Evolutionary conservation across 2,797 vertebrate species (phyloP), one percentile per base, ranked within the genome.

Genomic region (Mormyrops boulengeri): DNA sequence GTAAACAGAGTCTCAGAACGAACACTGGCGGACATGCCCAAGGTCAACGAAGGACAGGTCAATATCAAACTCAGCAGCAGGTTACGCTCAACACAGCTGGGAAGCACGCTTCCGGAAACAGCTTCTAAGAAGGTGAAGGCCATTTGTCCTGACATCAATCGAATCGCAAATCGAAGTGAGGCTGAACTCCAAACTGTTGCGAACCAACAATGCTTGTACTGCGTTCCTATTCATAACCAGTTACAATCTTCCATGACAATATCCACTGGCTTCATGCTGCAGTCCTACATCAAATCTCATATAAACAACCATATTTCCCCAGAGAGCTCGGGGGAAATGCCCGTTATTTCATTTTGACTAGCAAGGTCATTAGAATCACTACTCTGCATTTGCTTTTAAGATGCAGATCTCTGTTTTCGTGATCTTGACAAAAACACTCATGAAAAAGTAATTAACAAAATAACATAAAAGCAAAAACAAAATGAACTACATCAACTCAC

Each of bases 221-320:
- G 57, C 52, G 89, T 87, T 89, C 89, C 88, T 91, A 90, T 91
- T 90, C 89, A 90, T 89, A 91, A 89, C 88, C 57, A 69, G 89
- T 89, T 88, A 89, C 90, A 95, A 94, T 96, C 93, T 93, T 93
- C 91, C 93, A 93, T 93, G 92, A 95, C 93, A 94, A 95, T 94
- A 95, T 95, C 94, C 93, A 93, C 92, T 91, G 93, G 94, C 94
- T 88, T 94, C 92, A 94, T 88, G 57, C 47, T 86, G 52, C 44
- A 88, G 88, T 94, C 94, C 93, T 94, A 92, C 93, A 94, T 93
- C 92, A 89, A 92, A 94, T 94, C 95, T 95, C 95, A 95, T 95
- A 95, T 94, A 93, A 92, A 91, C 95, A 92, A 93, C 92, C 93
- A 95, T 94, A 96, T 96, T 96, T 96, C 95, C 95, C 95, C 89